A percentile compares a stretch with the other conserved stretches of the same genome.
phyloP scores from a whole-genome alignment of 2,113 vertebrate species.

The Deroptyus accipitrinus region DNA sequence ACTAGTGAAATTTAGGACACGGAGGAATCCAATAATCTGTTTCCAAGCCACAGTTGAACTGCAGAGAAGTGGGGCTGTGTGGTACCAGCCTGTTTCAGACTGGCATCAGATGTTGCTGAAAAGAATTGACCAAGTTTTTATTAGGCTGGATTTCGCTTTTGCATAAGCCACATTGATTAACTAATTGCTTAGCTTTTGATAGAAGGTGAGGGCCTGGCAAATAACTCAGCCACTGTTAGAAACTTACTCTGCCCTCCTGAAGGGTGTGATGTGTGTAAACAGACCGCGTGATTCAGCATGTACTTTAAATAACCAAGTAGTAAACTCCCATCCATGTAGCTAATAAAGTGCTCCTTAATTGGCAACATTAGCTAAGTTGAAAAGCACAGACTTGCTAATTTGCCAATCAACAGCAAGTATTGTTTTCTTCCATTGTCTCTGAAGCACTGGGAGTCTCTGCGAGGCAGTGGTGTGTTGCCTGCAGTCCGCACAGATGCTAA shows the following conservation, averaged over 20 bases:
- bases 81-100: not conserved
- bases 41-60: not conserved
- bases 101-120: not conserved
- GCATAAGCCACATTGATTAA: not conserved
- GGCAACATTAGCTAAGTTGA: not conserved
- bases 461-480: not conserved
- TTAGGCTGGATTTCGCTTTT: not conserved
- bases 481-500: not conserved
- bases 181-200: not conserved
- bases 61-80: not conserved
- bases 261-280: not conserved
- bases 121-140: not conserved
- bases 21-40: not conserved
- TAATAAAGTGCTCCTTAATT: not conserved
- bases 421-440: not conserved
- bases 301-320: not conserved
- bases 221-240: not conserved
- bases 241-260: not conserved
- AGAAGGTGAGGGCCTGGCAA: not conserved
- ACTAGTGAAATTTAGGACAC: not conserved
- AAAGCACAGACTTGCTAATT: not conserved
- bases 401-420: not conserved
- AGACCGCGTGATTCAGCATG: not conserved
- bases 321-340: not conserved
- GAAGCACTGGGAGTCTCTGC: not conserved